phyloP scores from a whole-genome alignment of 2,888 invertebrate species.

The Cremastobaeus sp. region DNA sequence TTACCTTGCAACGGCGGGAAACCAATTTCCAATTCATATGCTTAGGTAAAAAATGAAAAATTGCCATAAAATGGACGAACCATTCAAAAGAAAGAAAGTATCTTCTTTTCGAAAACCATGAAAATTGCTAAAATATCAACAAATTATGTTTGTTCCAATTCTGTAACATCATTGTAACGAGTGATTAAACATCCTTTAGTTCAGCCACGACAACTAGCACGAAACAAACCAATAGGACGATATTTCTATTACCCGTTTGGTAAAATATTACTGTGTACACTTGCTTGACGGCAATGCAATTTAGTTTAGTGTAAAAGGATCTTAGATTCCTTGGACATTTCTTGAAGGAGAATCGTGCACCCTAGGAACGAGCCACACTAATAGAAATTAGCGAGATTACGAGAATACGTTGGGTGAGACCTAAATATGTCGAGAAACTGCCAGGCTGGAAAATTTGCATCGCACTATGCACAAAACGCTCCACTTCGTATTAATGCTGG shows the following conservation, averaged over 20 bases:
- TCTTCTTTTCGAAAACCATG: neutral
- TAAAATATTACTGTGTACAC: constrained; percentile 38
- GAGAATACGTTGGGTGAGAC: constrained; percentile 63
- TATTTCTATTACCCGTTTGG: constrained; percentile 42
- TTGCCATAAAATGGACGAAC: no score
- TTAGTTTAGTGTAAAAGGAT: constrained; percentile 45
- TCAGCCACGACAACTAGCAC: no score
- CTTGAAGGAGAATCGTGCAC: constrained; percentile 46
- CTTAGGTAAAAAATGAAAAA: no score
- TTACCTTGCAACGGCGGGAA: no score
- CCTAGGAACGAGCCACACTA: constrained; percentile 54
- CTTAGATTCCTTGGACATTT: constrained; percentile 46
- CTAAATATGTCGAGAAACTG: constrained; percentile 67
- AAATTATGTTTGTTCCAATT: no score
- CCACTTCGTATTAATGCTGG: constrained; percentile 52
- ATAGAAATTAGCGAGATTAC: constrained; percentile 68
- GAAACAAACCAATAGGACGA: constrained; percentile 1
- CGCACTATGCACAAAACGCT: constrained; percentile 58
- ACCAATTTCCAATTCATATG: no score
- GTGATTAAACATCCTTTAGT: no score
- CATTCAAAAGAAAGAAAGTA: no score
- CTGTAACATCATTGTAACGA: no score
- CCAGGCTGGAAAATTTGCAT: constrained; percentile 68
- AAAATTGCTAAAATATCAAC: no score
- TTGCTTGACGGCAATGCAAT: constrained; percentile 52